Evolutionary conservation across 1,140 invertebrate species (phyloP).

Genomic region (Caerostris extrusa): DNA sequence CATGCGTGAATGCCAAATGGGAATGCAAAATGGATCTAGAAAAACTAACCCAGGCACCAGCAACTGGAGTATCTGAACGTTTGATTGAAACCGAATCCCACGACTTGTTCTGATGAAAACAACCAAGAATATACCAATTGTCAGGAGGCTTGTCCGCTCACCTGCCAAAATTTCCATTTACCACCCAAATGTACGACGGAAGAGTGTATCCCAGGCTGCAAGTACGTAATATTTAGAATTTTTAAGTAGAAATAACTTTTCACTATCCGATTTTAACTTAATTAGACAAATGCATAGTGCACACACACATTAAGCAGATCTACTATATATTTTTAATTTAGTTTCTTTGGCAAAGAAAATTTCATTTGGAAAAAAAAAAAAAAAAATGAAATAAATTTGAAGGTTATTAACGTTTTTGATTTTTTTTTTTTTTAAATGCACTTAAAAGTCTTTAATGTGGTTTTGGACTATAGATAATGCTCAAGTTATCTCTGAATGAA

Average conservation of each 20-base stretch:
- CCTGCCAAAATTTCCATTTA: constrained; percentile 91
- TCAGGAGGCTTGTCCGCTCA: constrained; percentile 87
- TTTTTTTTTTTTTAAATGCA: too few species aligned
- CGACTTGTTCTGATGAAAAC: constrained; percentile 4
- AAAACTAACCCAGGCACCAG: background rate
- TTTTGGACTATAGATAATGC: too few species aligned
- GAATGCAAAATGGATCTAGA: constrained; percentile 83
- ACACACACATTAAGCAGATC: too few species aligned
- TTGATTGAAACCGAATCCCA: background rate
- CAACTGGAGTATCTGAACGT: background rate
- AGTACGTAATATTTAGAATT: constrained; percentile 79
- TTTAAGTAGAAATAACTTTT: background rate
- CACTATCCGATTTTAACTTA: too few species aligned
- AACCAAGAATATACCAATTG: constrained; percentile 87
- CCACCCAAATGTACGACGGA: constrained; percentile 81
- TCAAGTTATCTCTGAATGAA: too few species aligned
- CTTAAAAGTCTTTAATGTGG: too few species aligned
- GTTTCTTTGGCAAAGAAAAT: too few species aligned
- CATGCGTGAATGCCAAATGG: constrained; percentile 89
- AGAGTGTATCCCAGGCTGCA: constrained; percentile 89
- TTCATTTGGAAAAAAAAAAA: too few species aligned
- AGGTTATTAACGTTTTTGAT: too few species aligned
- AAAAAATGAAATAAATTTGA: too few species aligned
- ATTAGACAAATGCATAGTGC: too few species aligned
- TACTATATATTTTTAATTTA: too few species aligned